Base-by-base conservation (phyloP, 2,888 invertebrate species). In the Steinernema hermaphroditum region DNA sequence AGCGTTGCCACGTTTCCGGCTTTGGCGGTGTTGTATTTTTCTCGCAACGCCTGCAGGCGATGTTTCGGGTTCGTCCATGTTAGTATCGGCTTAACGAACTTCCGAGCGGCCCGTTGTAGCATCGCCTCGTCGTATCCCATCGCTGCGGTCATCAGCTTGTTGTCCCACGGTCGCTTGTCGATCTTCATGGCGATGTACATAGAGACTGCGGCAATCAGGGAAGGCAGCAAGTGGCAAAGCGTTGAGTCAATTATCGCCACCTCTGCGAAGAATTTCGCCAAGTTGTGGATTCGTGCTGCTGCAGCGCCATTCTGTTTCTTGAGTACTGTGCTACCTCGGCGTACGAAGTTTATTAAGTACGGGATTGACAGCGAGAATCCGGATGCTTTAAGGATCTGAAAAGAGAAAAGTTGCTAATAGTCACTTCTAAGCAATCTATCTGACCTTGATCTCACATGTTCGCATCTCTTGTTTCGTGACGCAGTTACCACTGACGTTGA, bases 181-280 rank as follows among this genome's bases (percentile, higher is more conserved):
- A 54, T 22, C 54, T 54, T 54, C 54, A 54, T 22, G 27, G 93
- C 91, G 12, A 94, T 89, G 86, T 92, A 93, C 72, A 93, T 89
- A 8, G 93, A 91, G 2, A 92, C 92, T 9, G 93, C 93, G 50
- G 94, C 92, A 73, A 94, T 89, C 81, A 92, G 90, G 0, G 96
- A 96, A 0, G 96, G 94, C 75, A 90, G 89, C 83, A 92, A 90
- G 76, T 89, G 88, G 24, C 92, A 91, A 89, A 94, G 90, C 16
- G 91, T 89, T 86, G 94, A 93, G 75, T 94, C 92, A 8, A 93
- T 88, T 57, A 94, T 89, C 72, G 92, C 90, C 76, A 92, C 74
- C 87, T 97, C 96, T 84, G 94, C 90, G 74, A 96, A 91, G 87
- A 94, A 97, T 88, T 97, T 96, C 16, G 93, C 93, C 87, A 94